Conservation (phyloP, 2,888 invertebrate genomes). For the Callosobruchus maculatus region DNA sequence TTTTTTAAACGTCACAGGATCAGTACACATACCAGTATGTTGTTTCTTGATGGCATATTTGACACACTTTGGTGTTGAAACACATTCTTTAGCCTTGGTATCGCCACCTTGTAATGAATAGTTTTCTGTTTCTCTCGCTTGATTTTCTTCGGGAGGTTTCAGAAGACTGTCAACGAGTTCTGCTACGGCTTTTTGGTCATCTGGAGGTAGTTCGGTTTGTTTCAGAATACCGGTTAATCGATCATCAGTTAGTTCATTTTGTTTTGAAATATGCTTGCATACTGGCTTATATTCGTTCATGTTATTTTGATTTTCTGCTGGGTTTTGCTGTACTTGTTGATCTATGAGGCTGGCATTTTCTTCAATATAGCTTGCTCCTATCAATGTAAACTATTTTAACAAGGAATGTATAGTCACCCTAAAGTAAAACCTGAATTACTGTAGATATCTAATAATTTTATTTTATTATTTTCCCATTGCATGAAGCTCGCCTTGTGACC, state of each 20-base stretch:
- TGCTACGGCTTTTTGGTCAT: background rate
- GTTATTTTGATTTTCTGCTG: background rate
- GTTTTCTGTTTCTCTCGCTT: background rate
- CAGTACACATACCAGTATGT: background rate
- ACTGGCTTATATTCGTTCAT: background rate
- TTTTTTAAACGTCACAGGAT: background rate
- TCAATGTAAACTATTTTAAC: background rate
- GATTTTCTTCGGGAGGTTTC: no score
- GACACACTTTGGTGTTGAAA: background rate
- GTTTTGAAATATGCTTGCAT: background rate
- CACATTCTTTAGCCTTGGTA: background rate
- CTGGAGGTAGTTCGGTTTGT: background rate
- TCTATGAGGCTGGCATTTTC: background rate
- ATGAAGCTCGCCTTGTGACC: no score
- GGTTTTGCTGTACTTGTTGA: background rate
- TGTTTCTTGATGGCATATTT: background rate
- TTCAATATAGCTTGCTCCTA: background rate
- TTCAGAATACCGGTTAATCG: background rate
- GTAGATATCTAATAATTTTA: no score
- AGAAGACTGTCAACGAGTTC: background rate
- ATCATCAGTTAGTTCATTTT: background rate
- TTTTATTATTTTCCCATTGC: no score
- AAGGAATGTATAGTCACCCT: no score
- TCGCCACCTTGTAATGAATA: background rate
- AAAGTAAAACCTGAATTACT: no score